phyloP scores from a whole-genome alignment of 2,113 vertebrate genomes.

The Labeo catla region DNA sequence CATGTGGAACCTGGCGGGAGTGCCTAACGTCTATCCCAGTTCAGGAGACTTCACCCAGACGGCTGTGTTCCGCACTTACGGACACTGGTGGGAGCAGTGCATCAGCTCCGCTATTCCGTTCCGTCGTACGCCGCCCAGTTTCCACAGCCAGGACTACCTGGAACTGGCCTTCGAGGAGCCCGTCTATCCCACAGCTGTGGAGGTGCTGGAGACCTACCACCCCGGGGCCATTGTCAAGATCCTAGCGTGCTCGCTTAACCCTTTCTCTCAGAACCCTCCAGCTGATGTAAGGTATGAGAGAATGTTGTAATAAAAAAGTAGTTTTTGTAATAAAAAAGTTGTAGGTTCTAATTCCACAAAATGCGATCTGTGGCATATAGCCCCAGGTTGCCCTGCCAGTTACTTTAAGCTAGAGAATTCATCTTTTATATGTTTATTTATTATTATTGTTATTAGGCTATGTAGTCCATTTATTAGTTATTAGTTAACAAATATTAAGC shows the following conservation, averaged over 20 bases:
- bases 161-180: slow-evolving; percentile 95
- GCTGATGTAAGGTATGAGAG: slow-evolving; percentile 88
- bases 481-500: not conserved
- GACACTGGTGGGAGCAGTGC: slow-evolving; percentile 94
- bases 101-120: slow-evolving; percentile 83
- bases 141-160: slow-evolving; percentile 93
- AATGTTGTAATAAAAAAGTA: too few relatives aligned
- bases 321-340: not conserved
- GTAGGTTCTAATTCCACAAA: not conserved
- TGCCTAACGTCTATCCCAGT: slow-evolving; percentile 95
- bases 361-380: not conserved
- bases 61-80: slow-evolving; percentile 94
- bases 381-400: not conserved
- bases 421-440: not conserved
- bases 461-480: not conserved
- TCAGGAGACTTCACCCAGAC: slow-evolving; percentile 98
- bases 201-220: slow-evolving; percentile 96
- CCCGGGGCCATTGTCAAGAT: slow-evolving; percentile 95
- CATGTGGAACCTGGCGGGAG: slow-evolving; percentile 97
- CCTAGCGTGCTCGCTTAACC: slow-evolving; percentile 95
- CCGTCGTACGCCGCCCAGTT: slow-evolving; percentile 83
- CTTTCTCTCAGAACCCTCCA: slow-evolving; percentile 89
- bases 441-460: not conserved
- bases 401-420: not conserved
- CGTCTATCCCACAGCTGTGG: slow-evolving; percentile 93